Evolutionary conservation across 2,113 vertebrate genomes (phyloP).

Genomic region (Lota lota): DNA sequence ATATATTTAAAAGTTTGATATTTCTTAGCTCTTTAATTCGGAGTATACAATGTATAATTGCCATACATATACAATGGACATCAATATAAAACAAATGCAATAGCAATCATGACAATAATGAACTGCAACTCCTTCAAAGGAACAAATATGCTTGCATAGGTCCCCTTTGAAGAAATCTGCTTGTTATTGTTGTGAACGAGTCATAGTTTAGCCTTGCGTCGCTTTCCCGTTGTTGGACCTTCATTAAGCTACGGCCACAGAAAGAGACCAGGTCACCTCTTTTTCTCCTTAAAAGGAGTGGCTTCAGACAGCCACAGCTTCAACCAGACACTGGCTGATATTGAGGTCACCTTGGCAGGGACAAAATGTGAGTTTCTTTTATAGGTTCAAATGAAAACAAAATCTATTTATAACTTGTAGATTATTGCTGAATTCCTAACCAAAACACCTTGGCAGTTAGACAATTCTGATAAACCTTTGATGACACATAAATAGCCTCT

Average conservation of each 20-base stretch:
- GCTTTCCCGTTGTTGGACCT: slow-evolving; percentile 40
- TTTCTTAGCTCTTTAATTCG: background rate
- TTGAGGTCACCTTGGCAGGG: slow-evolving; percentile 8
- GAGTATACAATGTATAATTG: slow-evolving; percentile 9
- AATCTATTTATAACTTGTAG: too few relatives aligned
- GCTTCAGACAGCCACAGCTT: slow-evolving; percentile 36
- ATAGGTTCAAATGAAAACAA: too few relatives aligned
- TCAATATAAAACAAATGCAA: background rate
- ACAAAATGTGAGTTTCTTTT: background rate
- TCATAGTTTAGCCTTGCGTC: slow-evolving; percentile 31
- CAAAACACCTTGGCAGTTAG: too few relatives aligned
- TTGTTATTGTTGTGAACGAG: slow-evolving; percentile 18
- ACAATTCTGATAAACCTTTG: too few relatives aligned
- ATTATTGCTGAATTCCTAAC: too few relatives aligned
- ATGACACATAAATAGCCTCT: too few relatives aligned
- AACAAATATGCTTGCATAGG: background rate
- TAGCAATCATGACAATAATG: background rate
- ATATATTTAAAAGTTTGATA: background rate
- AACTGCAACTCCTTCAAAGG: background rate
- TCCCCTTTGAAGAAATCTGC: slow-evolving; percentile 2
- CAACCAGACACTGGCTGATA: slow-evolving; percentile 12
- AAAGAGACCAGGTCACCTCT: slow-evolving; percentile 11
- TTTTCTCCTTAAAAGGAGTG: slow-evolving; percentile 54
- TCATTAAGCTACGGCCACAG: slow-evolving; percentile 20
- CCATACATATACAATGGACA: slow-evolving; percentile 8